phyloP scores from a whole-genome alignment of 2,113 vertebrate species.

The Notothenia rossii region DNA sequence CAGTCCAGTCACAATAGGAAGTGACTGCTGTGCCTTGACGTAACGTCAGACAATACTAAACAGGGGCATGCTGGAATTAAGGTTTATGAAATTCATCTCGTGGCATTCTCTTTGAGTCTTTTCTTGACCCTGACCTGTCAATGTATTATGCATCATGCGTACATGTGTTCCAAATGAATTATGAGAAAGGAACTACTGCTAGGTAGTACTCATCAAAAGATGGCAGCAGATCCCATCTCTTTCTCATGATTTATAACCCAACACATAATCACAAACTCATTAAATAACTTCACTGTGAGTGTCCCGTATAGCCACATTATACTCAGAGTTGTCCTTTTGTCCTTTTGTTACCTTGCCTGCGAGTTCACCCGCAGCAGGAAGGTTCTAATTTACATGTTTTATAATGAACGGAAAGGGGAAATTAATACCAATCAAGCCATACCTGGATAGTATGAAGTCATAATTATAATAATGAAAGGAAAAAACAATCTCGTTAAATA shows the following conservation, averaged over 20 bases:
- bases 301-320: not conserved
- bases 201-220: not conserved
- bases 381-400: conserved; percentile 16
- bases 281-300: conserved; percentile 10
- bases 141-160: conserved; percentile 34
- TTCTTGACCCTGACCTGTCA: conserved; percentile 5
- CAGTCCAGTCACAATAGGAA: not conserved
- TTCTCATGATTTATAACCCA: conserved; percentile 7
- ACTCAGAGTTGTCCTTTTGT: not conserved
- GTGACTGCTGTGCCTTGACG: conserved; percentile 17
- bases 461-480: not conserved
- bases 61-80: conserved; percentile 11
- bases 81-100: conserved; percentile 10
- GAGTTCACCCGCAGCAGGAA: not conserved
- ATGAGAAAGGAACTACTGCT: conserved; percentile 13
- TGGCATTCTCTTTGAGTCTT: conserved; percentile 5
- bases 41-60: conserved; percentile 14
- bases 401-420: not conserved
- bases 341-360: not conserved
- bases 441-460: not conserved
- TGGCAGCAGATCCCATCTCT: conserved; percentile 1
- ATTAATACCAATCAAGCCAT: not conserved
- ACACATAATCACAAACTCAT: conserved; percentile 24
- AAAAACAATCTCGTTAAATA: not conserved
- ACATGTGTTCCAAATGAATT: conserved; percentile 43